Percentiles rank a stretch among this genome's conserved stretches.
phyloP scores from a whole-genome alignment of 2,797 vertebrate genomes.

The Clarias fuscus region DNA sequence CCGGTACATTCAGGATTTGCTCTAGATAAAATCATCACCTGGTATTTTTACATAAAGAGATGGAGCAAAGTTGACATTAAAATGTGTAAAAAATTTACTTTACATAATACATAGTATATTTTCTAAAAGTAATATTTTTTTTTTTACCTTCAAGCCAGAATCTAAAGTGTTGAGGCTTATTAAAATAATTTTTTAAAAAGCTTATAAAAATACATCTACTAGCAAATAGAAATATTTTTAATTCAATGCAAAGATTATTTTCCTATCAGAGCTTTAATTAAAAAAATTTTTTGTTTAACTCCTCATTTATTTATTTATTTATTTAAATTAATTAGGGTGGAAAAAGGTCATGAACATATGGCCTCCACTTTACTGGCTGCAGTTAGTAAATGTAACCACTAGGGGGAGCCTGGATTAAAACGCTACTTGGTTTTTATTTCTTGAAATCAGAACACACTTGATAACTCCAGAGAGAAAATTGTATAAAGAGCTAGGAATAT shows the following conservation, averaged over 20 bases:
- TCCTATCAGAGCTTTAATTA: neutral
- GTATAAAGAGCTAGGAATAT: neutral
- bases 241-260: neutral
- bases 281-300: neutral
- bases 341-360: neutral
- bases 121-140: neutral
- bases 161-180: neutral
- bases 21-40: neutral
- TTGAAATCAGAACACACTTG: neutral
- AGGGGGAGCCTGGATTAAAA: neutral
- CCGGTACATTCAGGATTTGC: neutral
- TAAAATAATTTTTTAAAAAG: neutral
- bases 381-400: neutral
- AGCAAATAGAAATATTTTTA: neutral
- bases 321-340: neutral
- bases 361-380: neutral
- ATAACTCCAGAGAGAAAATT: neutral
- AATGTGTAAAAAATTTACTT: neutral
- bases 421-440: neutral
- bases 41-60: neutral
- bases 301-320: neutral
- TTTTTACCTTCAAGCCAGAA: neutral
- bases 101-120: neutral
- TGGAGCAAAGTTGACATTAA: neutral
- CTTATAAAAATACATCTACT: neutral